Percentiles rank a stretch among this genome's conserved stretches.
Evolutionary conservation across 2,888 invertebrate species (phyloP).

Genomic region (Sarcophaga caerulescens): DNA sequence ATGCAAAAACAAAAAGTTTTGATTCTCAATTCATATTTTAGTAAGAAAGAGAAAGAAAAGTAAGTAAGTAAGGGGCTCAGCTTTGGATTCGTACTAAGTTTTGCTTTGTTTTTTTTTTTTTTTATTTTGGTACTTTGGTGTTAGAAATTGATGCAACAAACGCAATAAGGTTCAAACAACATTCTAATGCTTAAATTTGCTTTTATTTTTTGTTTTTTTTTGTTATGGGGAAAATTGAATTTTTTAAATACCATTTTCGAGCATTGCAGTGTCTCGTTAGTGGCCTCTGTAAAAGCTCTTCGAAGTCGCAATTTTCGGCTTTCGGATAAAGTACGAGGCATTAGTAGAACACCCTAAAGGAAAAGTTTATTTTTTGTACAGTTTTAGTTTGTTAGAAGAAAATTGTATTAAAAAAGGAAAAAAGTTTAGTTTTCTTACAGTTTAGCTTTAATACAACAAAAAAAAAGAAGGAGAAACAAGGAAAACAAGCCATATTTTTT

Average conservation of each 20-base stretch:
- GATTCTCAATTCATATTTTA: slow-evolving; percentile 25
- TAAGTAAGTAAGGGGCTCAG: neutral
- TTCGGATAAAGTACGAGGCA: slow-evolving; percentile 94
- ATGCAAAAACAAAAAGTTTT: slow-evolving; percentile 2
- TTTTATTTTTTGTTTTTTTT: slow-evolving; percentile 17
- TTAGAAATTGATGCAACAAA: slow-evolving; percentile 15
- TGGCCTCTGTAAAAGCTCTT: slow-evolving; percentile 94
- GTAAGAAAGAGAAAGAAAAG: slow-evolving; percentile 15
- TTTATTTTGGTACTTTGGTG: slow-evolving; percentile 25
- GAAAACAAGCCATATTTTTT: no score
- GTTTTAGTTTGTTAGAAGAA: slow-evolving; percentile 52
- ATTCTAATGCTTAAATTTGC: neutral
- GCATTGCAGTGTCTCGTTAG: slow-evolving; percentile 93
- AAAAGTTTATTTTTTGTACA: slow-evolving; percentile 57
- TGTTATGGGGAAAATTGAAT: slow-evolving; percentile 16
- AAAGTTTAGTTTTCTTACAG: neutral
- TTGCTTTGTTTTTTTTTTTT: slow-evolving; percentile 14
- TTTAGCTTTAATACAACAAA: neutral
- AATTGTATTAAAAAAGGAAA: slow-evolving; percentile 40
- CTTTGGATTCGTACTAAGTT: slow-evolving; percentile 2
- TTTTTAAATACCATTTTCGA: slow-evolving; percentile 89
- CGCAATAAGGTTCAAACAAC: slow-evolving; percentile 44
- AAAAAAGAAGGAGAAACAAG: neutral
- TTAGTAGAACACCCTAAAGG: slow-evolving; percentile 91
- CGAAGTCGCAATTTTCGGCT: slow-evolving; percentile 91